Evolutionary conservation across 2,797 vertebrate species (phyloP).

Genomic region (Scomberomorus guttatus): DNA sequence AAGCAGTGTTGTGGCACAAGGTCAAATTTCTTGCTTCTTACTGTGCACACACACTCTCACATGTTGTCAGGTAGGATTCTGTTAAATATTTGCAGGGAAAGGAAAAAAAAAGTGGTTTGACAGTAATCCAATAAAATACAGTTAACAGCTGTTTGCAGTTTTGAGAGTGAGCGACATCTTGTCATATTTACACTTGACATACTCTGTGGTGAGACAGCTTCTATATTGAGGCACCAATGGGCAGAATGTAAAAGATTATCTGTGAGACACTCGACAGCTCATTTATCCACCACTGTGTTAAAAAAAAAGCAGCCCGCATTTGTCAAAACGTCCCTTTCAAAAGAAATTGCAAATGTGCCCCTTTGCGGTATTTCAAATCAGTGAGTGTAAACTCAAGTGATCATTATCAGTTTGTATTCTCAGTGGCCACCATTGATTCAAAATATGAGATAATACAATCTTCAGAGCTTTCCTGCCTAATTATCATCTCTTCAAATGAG

Average conservation of each 20-base stretch:
- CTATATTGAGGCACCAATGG: background rate
- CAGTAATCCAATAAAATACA: constrained; percentile 6
- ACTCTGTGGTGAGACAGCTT: background rate
- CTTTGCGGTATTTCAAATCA: background rate
- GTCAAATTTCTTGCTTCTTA: background rate
- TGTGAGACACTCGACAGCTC: constrained; percentile 22
- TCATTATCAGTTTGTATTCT: constrained; percentile 18
- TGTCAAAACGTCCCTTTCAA: background rate
- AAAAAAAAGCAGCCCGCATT: background rate
- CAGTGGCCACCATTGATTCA: constrained; percentile 7
- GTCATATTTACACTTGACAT: too few relatives aligned
- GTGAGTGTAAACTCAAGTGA: background rate
- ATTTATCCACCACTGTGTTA: constrained; percentile 12
- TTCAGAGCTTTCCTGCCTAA: background rate
- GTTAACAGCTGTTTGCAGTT: background rate
- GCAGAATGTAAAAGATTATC: constrained; percentile 19
- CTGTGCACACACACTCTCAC: background rate
- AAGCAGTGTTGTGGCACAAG: background rate
- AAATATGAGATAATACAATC: background rate
- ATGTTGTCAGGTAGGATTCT: background rate
- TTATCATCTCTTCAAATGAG: constrained; percentile 2
- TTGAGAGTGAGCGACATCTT: background rate
- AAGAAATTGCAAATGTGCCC: background rate
- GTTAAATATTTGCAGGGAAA: background rate
- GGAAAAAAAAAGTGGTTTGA: background rate